A percentile compares a stretch with the other conserved stretches of the same genome.
Evolutionary conservation across 1,140 invertebrate genomes (phyloP).

Genomic region (Chironomus striatipennis): DNA sequence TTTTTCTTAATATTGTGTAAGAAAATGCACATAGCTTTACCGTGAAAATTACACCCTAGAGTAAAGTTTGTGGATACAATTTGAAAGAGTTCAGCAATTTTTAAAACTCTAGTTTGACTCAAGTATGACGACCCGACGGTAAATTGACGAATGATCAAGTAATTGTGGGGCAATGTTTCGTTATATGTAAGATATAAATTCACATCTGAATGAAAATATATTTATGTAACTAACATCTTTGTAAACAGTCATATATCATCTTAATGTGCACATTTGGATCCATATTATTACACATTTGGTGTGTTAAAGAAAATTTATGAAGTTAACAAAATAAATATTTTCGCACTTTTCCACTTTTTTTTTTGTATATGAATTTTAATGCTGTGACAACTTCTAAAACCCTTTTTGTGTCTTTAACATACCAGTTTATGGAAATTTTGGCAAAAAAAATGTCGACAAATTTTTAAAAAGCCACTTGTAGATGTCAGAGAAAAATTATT

Average conservation of each 20-base stretch:
- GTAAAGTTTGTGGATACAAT: not conserved
- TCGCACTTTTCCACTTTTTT: no score
- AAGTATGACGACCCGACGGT: not conserved
- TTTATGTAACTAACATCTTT: not conserved
- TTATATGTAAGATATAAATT: not conserved
- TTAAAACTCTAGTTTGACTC: no score
- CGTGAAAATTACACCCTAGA: not conserved
- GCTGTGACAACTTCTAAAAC: not conserved
- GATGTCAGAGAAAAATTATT: slow-evolving; percentile 9
- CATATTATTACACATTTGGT: not conserved
- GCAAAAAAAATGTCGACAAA: not conserved
- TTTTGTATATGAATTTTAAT: not conserved
- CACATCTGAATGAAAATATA: not conserved
- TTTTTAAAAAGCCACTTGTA: slow-evolving; percentile 12
- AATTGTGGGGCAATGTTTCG: no score
- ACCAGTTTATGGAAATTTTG: not conserved
- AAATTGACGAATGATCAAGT: not conserved
- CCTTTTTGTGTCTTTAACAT: not conserved
- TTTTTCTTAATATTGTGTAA: not conserved
- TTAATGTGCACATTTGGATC: not conserved
- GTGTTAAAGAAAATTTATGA: not conserved
- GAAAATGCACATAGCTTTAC: not conserved
- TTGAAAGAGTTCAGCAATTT: not conserved
- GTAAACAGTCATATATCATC: not conserved
- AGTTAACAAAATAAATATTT: not conserved